phyloP scores from a whole-genome alignment of 2,888 invertebrate genomes.

The Cetonia aurata region DNA sequence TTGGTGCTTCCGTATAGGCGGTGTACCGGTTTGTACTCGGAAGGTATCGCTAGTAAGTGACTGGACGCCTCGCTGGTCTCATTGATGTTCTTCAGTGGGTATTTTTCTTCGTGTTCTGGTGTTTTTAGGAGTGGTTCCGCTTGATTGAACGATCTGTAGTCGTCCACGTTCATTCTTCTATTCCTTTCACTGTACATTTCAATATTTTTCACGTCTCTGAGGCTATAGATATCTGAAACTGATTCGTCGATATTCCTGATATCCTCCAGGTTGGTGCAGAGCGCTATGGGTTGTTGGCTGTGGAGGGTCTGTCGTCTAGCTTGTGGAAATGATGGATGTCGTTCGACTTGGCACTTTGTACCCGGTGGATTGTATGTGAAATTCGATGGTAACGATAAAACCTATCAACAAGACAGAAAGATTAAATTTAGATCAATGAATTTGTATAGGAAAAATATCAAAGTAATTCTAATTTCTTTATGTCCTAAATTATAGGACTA shows the following conservation, averaged over 20 bases:
- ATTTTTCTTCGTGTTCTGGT: constrained; percentile 56
- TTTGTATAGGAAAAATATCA: too few species aligned
- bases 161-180: constrained; percentile 58
- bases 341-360: constrained; percentile 58
- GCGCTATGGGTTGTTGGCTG: constrained; percentile 72
- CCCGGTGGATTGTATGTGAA: constrained; percentile 86
- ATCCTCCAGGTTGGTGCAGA: constrained; percentile 72
- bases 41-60: constrained; percentile 57
- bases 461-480: too few species aligned
- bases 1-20: constrained; percentile 69
- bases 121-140: constrained; percentile 53
- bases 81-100: constrained; percentile 57
- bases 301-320: constrained; percentile 72
- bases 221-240: constrained; percentile 63
- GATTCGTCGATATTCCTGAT: constrained; percentile 64
- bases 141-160: constrained; percentile 57
- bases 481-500: too few species aligned
- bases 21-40: constrained; percentile 62
- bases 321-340: constrained; percentile 58
- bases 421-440: too few species aligned
- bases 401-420: too few species aligned
- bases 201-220: constrained; percentile 57
- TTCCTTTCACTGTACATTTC: constrained; percentile 63
- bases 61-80: constrained; percentile 56
- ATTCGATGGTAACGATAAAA: constrained; percentile 86